These are phyloP conservation scores for Zaprionus gabonicus DNA, from an alignment of 1,140 invertebrate genomes.

Conservation along the genomic window DNA sequence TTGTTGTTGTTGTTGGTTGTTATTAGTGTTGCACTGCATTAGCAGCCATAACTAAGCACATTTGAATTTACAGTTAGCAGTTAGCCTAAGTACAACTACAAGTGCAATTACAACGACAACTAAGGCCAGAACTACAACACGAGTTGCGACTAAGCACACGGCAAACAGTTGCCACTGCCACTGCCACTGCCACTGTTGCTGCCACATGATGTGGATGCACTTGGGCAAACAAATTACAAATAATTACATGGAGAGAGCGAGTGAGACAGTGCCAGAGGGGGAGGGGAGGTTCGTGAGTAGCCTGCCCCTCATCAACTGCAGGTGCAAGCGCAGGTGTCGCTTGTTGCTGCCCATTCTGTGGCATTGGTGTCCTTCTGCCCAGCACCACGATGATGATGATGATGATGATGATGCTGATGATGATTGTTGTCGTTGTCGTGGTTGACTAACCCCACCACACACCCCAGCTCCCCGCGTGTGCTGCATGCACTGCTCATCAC, in stretches of 20 bases:
- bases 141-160: not conserved
- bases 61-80: constrained; percentile 42
- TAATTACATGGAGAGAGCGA: constrained; percentile 61
- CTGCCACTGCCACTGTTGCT: not conserved
- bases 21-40: constrained; percentile 27
- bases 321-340: constrained; percentile 64
- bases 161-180: not conserved
- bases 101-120: constrained; percentile 4
- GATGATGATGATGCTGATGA: constrained; percentile 40
- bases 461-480: not conserved
- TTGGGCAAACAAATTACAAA: constrained; percentile 79
- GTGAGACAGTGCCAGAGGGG: constrained; percentile 6
- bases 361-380: constrained; percentile 7
- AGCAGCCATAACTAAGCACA: constrained; percentile 64
- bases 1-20: not conserved
- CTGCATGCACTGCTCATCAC: constrained; percentile 54
- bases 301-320: constrained; percentile 49
- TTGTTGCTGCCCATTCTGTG: constrained; percentile 40
- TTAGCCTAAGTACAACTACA: constrained; percentile 27
- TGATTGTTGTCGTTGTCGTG: constrained; percentile 45
- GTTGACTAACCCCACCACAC: constrained; percentile 41
- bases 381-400: constrained; percentile 12
- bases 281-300: not conserved
- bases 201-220: constrained; percentile 42
- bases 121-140: not conserved